phyloP scores from a whole-genome alignment of 2,113 vertebrate species.

The Nyctereutes procyonoides region DNA sequence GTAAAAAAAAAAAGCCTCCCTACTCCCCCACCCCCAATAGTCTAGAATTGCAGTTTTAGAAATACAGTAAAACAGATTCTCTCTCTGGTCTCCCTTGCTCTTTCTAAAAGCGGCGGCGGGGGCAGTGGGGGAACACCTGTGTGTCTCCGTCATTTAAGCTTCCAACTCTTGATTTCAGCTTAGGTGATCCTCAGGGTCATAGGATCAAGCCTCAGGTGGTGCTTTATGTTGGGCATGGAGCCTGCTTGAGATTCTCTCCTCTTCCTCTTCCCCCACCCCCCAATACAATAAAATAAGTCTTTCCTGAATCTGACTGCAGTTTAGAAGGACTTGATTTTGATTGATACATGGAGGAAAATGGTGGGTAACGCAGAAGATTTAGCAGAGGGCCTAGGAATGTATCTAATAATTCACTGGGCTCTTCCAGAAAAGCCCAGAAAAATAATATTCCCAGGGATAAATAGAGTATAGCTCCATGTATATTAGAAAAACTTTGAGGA shows the following conservation, averaged over 20 bases:
- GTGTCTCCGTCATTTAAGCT: neutral
- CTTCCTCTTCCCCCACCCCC: neutral
- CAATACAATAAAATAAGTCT: neutral
- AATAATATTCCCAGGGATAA: neutral
- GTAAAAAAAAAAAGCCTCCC: neutral
- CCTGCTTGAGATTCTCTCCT: neutral
- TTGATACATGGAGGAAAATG: neutral
- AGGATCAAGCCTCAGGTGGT: neutral
- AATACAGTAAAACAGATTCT: neutral
- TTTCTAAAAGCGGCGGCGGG: neutral
- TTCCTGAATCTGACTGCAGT: neutral
- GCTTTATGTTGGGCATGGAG: neutral
- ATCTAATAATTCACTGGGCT: neutral
- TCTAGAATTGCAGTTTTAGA: neutral
- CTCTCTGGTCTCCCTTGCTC: neutral
- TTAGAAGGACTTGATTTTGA: neutral
- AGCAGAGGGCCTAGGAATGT: neutral
- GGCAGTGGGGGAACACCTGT: neutral
- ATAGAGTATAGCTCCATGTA: neutral
- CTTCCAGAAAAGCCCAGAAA: neutral
- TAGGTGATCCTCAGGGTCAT: neutral
- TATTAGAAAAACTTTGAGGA: neutral
- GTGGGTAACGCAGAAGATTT: neutral
- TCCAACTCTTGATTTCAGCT: neutral
- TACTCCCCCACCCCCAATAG: neutral